Evolutionary conservation across 2,888 invertebrate genomes (phyloP), one percentile per base, ranked within the genome.

Genomic region (Elysia crispata): DNA sequence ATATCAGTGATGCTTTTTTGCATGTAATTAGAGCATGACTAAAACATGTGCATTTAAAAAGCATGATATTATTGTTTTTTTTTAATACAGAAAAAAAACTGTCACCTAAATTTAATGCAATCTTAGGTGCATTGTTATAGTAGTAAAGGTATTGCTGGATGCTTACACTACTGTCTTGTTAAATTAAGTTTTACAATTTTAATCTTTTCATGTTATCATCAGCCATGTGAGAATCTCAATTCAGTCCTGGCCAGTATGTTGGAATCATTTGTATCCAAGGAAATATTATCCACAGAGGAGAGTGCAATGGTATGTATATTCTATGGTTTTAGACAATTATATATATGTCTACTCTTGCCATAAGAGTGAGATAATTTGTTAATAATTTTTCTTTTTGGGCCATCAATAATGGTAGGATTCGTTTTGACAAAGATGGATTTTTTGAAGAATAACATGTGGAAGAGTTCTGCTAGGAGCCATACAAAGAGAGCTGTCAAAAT

Each of bases 141-240:
- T 30, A 28, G 3, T 67, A 25, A 20, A 6, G 28, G 5, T 25
- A 67, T 8, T 30, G 3, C 6, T 67, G 6, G 8, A 23, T 25
- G 28, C 1, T 33, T 49, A 8, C n/a, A n/a, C 8, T 13, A 49
- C 41, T 73, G 25, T 20, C 3, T 75, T n/a, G 31, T 30, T 18
- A 28, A 15, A 31, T 11, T 75, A 20, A 1, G 28, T 60, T 41
- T 6, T 41, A 30, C 23, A 30, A 0, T 64, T 20, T 70, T 20
- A 33, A 50, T 50, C 13, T 41, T 78, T 20, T 70, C 41, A 74
- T 64, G 54, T 25, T 73, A 69, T 73, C 83, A 85, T 23, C 81
- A 90, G 91, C 97, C 97, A 0, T 97, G 97, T 91, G 95, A 95
- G 89, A 94, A 94, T 73, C 92, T 97, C 80, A 95, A 95, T 82